phyloP scores from a whole-genome alignment of 2,797 vertebrate species.

The Mycteria americana region DNA sequence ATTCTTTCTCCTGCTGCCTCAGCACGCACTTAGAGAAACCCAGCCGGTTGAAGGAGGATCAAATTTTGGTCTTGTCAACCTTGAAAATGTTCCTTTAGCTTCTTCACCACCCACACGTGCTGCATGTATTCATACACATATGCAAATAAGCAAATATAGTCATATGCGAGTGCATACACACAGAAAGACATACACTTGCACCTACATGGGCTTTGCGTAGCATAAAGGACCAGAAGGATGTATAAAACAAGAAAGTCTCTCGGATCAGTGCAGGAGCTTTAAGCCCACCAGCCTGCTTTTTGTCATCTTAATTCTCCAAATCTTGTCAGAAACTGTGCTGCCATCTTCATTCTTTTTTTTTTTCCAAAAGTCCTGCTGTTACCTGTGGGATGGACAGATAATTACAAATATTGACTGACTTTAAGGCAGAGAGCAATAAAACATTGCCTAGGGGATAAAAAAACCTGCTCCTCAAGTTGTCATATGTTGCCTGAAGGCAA shows the following conservation, averaged over 20 bases:
- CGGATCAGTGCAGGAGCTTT: not conserved
- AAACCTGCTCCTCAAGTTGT: constrained; percentile 12
- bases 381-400: constrained; percentile 25
- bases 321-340: not conserved
- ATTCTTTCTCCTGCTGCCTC: not conserved
- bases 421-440: constrained; percentile 43
- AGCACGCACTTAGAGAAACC: not conserved
- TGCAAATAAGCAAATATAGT: constrained; percentile 29
- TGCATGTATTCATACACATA: constrained; percentile 32
- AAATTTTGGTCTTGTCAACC: constrained; percentile 40
- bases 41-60: not conserved
- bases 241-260: not conserved
- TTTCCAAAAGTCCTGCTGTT: not conserved
- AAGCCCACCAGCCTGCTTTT: not conserved
- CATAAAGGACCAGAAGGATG: not conserved
- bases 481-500: constrained; percentile 44
- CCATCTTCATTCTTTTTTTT: not conserved
- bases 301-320: not conserved
- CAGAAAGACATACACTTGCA: not conserved
- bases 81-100: constrained; percentile 50
- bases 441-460: constrained; percentile 22
- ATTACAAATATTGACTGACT: constrained; percentile 63
- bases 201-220: not conserved
- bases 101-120: constrained; percentile 4
- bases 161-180: not conserved